phyloP scores from a whole-genome alignment of 2,797 vertebrate species.

The Momotus momota region DNA sequence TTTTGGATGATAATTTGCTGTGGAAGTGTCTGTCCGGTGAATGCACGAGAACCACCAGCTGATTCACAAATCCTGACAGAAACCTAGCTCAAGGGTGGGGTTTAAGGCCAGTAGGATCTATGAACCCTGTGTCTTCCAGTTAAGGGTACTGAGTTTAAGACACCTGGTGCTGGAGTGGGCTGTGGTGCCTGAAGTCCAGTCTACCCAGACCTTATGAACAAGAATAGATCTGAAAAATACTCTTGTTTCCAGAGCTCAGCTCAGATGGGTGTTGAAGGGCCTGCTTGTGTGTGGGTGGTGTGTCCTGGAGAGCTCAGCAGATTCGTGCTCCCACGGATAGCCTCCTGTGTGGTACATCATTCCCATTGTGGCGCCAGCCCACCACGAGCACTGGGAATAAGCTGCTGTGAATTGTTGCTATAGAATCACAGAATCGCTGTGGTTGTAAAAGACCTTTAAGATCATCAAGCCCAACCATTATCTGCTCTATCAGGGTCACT shows the following conservation, averaged over 20 bases:
- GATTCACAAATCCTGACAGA: background rate
- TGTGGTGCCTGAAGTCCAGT: background rate
- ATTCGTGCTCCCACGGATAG: rapidly evolving
- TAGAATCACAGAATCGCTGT: no score
- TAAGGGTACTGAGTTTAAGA: background rate
- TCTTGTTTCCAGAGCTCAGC: background rate
- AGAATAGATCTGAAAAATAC: background rate
- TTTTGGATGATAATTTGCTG: background rate
- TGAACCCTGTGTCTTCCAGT: background rate
- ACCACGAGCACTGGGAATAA: rapidly evolving
- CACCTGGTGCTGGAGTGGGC: background rate
- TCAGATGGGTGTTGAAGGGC: background rate
- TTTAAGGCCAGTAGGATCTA: background rate
- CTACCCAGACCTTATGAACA: background rate
- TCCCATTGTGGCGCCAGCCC: background rate
- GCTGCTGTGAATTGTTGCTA: background rate
- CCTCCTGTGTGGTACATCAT: rapidly evolving
- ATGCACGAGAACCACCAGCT: background rate
- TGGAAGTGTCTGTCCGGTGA: conserved; percentile 6
- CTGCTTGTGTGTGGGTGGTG: background rate
- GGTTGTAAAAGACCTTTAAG: no score
- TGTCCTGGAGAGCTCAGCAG: background rate
- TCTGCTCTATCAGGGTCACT: no score
- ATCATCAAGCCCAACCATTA: no score
- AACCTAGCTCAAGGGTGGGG: background rate